A percentile compares a stretch with the other conserved stretches of the same genome.
Evolutionary conservation across 2,888 invertebrate species (phyloP).

Genomic region (Augiades crinisus): DNA sequence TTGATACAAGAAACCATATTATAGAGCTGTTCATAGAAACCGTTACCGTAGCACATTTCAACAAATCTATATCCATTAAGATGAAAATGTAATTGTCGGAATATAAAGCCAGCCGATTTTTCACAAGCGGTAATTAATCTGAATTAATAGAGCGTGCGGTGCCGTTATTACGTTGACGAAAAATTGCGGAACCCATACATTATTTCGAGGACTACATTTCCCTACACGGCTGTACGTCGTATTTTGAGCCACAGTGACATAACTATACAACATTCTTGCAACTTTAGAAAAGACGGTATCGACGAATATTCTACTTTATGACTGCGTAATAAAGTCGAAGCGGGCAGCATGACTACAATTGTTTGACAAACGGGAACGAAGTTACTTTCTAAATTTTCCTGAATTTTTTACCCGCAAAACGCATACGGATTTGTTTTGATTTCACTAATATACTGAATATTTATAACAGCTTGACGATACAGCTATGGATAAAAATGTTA

Average conservation of each 20-base stretch:
- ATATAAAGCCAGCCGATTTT: conserved; percentile 17
- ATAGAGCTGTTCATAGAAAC: too few relatives aligned
- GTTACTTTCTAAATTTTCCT: too few relatives aligned
- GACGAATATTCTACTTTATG: conserved; percentile 36
- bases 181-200: conserved; percentile 35
- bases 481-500: too few relatives aligned
- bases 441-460: too few relatives aligned
- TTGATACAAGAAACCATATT: too few relatives aligned
- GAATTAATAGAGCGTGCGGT: conserved; percentile 17
- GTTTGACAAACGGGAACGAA: too few relatives aligned
- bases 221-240: conserved; percentile 54
- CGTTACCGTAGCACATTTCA: too few relatives aligned
- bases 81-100: not conserved
- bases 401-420: too few relatives aligned
- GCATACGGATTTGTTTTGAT: too few relatives aligned
- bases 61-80: not conserved
- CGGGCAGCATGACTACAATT: conserved; percentile 22
- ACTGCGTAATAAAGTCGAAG: conserved; percentile 27
- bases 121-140: conserved; percentile 13
- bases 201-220: conserved; percentile 54
- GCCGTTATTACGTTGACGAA: conserved; percentile 18
- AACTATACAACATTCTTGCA: conserved; percentile 39
- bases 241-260: conserved; percentile 58
- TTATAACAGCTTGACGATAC: too few relatives aligned
- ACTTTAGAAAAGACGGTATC: conserved; percentile 31